Conservation (phyloP, 2,113 vertebrate species). For the Neodontobutis hainanensis region DNA sequence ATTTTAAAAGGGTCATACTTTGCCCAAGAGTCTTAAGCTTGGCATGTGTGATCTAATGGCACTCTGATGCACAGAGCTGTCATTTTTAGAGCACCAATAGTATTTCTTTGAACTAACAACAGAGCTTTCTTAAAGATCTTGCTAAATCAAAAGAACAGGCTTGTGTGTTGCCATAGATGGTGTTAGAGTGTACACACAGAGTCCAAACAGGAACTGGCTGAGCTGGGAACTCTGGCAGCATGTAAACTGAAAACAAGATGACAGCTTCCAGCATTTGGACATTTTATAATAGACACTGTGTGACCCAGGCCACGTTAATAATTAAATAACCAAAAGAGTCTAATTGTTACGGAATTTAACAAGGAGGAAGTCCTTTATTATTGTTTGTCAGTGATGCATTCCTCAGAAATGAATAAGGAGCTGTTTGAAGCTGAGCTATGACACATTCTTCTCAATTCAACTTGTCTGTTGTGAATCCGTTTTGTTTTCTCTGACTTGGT, state of each 20-base stretch:
- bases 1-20: too few species aligned
- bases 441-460: slow-evolving; percentile 1
- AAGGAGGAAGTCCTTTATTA: slow-evolving; percentile 63
- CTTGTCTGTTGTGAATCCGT: slow-evolving; percentile 12
- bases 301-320: slow-evolving; percentile 21
- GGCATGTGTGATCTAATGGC: too few species aligned
- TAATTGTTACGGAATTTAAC: slow-evolving; percentile 52
- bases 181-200: background rate
- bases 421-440: slow-evolving; percentile 7
- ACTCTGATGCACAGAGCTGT: too few species aligned
- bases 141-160: background rate
- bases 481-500: slow-evolving; percentile 25
- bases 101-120: background rate
- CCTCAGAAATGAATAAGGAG: slow-evolving; percentile 42
- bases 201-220: background rate
- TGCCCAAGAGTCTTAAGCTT: too few species aligned
- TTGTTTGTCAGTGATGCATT: slow-evolving; percentile 51
- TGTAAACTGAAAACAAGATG: slow-evolving; percentile 13
- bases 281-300: background rate
- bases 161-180: background rate
- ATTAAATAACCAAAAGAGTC: slow-evolving; percentile 38
- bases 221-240: slow-evolving; percentile 1
- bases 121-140: background rate
- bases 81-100: too few species aligned
- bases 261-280: slow-evolving; percentile 14